Percentiles rank a stretch among this genome's conserved stretches.
Conservation (phyloP, 2,888 invertebrate genomes). For the Zhuqinia jingwanae region DNA sequence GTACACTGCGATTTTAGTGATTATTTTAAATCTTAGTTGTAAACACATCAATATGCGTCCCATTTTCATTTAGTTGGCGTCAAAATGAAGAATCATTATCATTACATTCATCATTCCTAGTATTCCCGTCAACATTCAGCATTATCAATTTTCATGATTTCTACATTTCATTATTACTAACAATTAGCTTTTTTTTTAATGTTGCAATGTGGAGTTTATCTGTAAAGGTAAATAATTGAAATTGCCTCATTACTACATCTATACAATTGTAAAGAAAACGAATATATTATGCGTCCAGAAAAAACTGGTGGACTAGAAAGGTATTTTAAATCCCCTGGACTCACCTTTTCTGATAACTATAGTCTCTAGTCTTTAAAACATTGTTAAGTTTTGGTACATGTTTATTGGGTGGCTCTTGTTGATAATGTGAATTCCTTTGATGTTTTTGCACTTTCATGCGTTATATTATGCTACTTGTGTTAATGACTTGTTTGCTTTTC, state of each 20-base stretch:
- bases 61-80: background rate
- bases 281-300: no score
- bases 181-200: no score
- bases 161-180: background rate
- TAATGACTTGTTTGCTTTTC: background rate
- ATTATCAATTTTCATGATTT: background rate
- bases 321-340: conserved; percentile 40
- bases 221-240: no score
- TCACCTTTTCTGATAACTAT: no score
- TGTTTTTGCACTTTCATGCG: conserved; percentile 3
- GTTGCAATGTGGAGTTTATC: no score
- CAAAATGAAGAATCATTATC: conserved; percentile 40
- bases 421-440: background rate
- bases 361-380: no score
- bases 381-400: background rate
- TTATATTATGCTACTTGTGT: no score
- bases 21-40: background rate
- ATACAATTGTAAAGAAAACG: no score
- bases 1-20: background rate
- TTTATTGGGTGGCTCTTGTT: background rate
- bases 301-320: background rate
- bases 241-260: no score
- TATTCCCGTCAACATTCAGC: no score
- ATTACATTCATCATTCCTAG: conserved; percentile 2
- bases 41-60: no score